Evolutionary conservation across 2,113 vertebrate genomes (phyloP), one percentile per base, ranked within the genome.

Genomic region (Barbus barbus): DNA sequence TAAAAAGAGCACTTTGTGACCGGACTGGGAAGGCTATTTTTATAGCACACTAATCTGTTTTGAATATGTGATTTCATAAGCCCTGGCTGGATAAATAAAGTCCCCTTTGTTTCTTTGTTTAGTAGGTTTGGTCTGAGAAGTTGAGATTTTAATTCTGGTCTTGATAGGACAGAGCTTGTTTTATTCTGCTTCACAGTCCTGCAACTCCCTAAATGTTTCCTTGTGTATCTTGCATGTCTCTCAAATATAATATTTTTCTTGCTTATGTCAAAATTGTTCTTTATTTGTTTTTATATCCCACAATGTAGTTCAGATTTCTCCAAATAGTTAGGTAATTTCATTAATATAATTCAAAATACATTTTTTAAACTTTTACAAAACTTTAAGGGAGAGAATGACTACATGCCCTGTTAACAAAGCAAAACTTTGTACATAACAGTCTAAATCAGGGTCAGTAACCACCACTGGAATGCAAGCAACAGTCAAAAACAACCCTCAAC

Each of bases 61-160:
- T 73, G 48, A 48, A 65, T n/a, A 46, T 63, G 26, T 16, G 38
- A 75, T 76, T 83, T 76, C 28, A 65, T 24, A 83, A 83, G n/a
- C n/a, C 71, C 26, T 65, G 28, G 48, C 24, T 53, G n/a, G 20
- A 46, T 60, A 60, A 83, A 75, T 74, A 83, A 74, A 20, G 53
- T 26, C 56, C 33, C n/a, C n/a, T 83, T 83, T 83, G 81, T 83
- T 75, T n/a, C 46, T 33, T 51, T 53, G 14, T 53, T 22, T 28
- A 31, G 26, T 4, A 69, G 26, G 26, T 76, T 76, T 53, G 8
- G 46, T 53, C 44, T 28, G 26, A 53, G 16, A 33, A 18, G 3
- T 31, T 31, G 8, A 26, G 46, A 38, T 76, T 76, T 33, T 53
- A 5, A 20, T 31, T 75, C 44, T 9, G 73, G 16, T 20, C 44